Base-by-base conservation (phyloP, 2,888 invertebrate species). In the Stenodema calcarata region DNA sequence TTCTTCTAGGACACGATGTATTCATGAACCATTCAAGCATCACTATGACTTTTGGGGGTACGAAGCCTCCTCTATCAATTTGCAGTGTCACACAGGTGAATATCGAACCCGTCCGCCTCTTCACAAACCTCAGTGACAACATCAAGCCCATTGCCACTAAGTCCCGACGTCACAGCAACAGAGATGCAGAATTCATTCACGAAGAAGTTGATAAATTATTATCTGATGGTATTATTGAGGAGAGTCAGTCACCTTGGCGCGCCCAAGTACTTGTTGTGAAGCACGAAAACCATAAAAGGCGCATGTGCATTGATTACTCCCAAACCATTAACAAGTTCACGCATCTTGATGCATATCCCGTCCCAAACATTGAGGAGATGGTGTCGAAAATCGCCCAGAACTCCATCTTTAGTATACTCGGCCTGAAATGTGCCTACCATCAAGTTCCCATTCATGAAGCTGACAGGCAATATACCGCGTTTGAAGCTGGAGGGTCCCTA, bases 291-390 rank as follows among this genome's bases (percentile, higher is more conserved):
- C 75, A 42, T 11, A 85, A 85, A 75, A 42, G 47, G 23, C 73
- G 76, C 16, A 85, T 76, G 85, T 79, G 23, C 7, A 85, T 85
- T 12, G 75, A 82, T 69, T 82, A 82, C 27, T 54, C 82, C 27
- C 28, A 42, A 30, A 82, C 69, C n/a, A 82, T 82, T 18, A 82
- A 82, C n/a, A 62, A 70, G 27, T 82, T 82, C 69, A 82, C 82
- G 18, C 62, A 27, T 30, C 27, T 82, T 1, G 82, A 82, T 41
- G 82, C 82, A 3, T 69, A 82, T 94, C 93, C 91, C 94, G 94
- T 94, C 87, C 14, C 90, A 90, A 42, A 42, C 27, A 54, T 62
- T 12, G 42, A 83, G 1, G 69, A 30, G 16, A 70, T 83, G 35
- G 85, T 85, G 16, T 75, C 50, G 1, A 75, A 85, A 44, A 62